phyloP scores from a whole-genome alignment of 2,113 vertebrate species.

The Cynopterus brachyotis region DNA sequence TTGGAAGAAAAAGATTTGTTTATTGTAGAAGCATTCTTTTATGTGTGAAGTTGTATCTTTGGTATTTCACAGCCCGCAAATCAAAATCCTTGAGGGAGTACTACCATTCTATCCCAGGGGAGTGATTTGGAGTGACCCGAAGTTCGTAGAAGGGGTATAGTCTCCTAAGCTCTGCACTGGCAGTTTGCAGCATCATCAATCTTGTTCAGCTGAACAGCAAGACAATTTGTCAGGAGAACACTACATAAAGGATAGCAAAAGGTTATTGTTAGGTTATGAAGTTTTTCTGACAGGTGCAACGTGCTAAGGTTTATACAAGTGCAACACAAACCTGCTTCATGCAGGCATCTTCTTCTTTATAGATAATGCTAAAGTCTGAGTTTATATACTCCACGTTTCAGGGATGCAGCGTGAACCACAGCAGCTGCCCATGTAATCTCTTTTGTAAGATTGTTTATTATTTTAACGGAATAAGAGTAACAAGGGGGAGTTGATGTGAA shows the following conservation, averaged over 20 bases:
- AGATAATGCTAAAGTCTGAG: not conserved
- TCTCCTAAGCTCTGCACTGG: not conserved
- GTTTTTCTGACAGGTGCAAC: constrained; percentile 67
- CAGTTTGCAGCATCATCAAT: constrained; percentile 68
- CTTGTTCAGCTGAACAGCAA: constrained; percentile 50
- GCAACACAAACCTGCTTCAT: not conserved
- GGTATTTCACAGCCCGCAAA: constrained; percentile 49
- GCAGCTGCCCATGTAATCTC: too few relatives aligned
- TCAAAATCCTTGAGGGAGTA: constrained; percentile 56
- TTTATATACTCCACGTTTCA: not conserved
- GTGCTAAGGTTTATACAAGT: constrained; percentile 27
- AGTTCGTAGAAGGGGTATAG: not conserved
- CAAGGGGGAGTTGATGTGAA: not conserved
- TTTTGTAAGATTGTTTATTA: not conserved
- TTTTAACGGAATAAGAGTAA: not conserved
- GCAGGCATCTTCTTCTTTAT: not conserved
- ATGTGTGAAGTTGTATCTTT: constrained; percentile 13
- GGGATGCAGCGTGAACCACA: not conserved
- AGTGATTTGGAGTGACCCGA: not conserved
- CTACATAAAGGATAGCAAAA: constrained; percentile 64
- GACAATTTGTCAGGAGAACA: constrained; percentile 69
- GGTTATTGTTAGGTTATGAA: constrained; percentile 74
- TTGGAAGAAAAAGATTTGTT: constrained; percentile 11
- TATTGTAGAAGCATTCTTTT: not conserved
- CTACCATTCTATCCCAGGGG: not conserved